Conservation (phyloP, 2,888 invertebrate genomes). For the Hypomecis punctinalis region DNA sequence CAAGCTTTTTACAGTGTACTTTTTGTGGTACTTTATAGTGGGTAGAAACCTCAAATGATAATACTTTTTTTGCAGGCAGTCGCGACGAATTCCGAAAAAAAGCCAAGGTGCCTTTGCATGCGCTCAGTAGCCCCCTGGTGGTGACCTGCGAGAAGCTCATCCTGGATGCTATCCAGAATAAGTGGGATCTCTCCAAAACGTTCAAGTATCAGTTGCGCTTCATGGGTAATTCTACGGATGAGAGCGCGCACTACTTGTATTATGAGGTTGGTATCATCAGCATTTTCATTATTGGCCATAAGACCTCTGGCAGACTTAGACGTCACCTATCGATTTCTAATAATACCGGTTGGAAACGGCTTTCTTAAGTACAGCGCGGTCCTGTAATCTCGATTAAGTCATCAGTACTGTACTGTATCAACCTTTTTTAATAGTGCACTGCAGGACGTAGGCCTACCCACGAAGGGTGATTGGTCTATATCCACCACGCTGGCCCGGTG, state of each 20-base stretch:
- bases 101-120: constrained; percentile 53
- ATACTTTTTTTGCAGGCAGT: constrained; percentile 48
- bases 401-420: too few species aligned
- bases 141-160: constrained; percentile 61
- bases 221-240: constrained; percentile 59
- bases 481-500: too few species aligned
- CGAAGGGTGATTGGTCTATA: too few species aligned
- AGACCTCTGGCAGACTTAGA: not conserved
- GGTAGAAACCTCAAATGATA: too few species aligned
- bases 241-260: constrained; percentile 67
- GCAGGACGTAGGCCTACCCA: too few species aligned
- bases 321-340: too few species aligned
- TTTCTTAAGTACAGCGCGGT: too few species aligned
- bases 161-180: constrained; percentile 59
- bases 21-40: too few species aligned
- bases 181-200: constrained; percentile 62
- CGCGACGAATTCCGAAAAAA: constrained; percentile 52
- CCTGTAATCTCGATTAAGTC: too few species aligned
- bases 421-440: too few species aligned
- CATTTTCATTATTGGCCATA: not conserved
- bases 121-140: constrained; percentile 56
- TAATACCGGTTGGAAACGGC: too few species aligned
- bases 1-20: too few species aligned
- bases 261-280: constrained; percentile 62
- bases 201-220: constrained; percentile 64